A percentile compares a stretch with the other conserved stretches of the same genome.
These are phyloP conservation scores for Gobionotothen gibberifrons DNA, from an alignment of 2,797 vertebrate species.

Conservation along the genomic window DNA sequence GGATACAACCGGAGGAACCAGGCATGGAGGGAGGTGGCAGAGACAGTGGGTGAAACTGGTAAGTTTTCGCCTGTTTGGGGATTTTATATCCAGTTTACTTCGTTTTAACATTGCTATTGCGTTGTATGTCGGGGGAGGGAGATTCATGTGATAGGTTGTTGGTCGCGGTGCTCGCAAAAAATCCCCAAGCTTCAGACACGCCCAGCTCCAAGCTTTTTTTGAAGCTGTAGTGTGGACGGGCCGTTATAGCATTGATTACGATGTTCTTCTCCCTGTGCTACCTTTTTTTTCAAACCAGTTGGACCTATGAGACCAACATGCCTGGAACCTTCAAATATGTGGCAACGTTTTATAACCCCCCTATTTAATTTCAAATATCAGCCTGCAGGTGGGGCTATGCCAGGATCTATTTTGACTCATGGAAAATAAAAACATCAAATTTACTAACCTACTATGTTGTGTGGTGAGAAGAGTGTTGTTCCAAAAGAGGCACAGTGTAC, in stretches of 20 bases:
- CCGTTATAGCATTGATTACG: constrained; percentile 37
- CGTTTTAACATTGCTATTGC: no score
- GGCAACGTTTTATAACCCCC: constrained; percentile 24
- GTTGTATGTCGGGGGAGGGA: no score
- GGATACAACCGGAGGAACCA: no score
- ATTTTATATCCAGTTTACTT: no score
- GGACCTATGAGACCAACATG: constrained; percentile 42
- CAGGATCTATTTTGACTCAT: neutral
- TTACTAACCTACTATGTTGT: neutral
- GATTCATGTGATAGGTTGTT: no score
- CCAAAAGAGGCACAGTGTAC: neutral
- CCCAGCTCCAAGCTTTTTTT: no score
- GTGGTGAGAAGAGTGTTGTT: neutral
- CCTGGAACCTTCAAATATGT: constrained; percentile 42
- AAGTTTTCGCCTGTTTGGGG: no score
- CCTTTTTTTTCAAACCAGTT: constrained; percentile 32
- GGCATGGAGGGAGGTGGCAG: no score
- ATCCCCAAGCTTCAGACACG: no score
- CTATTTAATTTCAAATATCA: constrained; percentile 22
- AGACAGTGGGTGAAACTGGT: no score
- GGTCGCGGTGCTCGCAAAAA: no score
- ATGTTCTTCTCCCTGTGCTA: constrained; percentile 11
- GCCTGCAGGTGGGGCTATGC: constrained; percentile 10
- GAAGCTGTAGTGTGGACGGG: no score
- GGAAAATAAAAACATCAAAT: neutral